These are phyloP conservation scores for Cephalotes varians DNA, from an alignment of 2,888 invertebrate genomes.

Conservation along the genomic window DNA sequence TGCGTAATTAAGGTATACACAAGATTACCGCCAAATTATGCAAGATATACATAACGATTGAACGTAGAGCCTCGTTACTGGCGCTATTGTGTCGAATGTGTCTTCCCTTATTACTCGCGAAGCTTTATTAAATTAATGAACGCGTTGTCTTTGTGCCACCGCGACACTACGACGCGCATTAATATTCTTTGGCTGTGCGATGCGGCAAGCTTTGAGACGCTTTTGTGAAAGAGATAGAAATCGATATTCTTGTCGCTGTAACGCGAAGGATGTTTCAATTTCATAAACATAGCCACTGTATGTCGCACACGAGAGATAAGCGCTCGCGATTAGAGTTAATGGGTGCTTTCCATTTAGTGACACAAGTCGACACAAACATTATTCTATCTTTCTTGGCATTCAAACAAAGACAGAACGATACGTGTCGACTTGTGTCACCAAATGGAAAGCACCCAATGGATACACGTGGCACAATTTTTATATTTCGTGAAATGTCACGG, in stretches of 20 bases:
- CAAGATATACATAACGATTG: not conserved
- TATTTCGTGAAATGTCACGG: conserved; percentile 46
- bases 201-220: conserved; percentile 5
- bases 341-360: too few relatives aligned
- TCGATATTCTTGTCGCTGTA: conserved; percentile 14
- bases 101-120: not conserved
- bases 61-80: not conserved
- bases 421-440: too few relatives aligned
- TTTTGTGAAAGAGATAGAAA: conserved; percentile 25
- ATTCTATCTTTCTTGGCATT: too few relatives aligned
- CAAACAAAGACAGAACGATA: too few relatives aligned
- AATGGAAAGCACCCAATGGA: conserved; percentile 24
- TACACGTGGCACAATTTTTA: conserved; percentile 13
- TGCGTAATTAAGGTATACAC: conserved; percentile 8
- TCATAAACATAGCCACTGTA: conserved; percentile 9
- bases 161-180: not conserved
- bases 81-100: not conserved
- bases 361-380: too few relatives aligned
- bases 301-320: conserved; percentile 18
- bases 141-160: conserved; percentile 22
- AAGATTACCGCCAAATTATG: conserved; percentile 5
- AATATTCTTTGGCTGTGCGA: conserved; percentile 28
- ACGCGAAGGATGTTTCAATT: conserved; percentile 32
- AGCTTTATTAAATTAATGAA: conserved; percentile 42
- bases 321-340: conserved; percentile 33